These are phyloP conservation scores for Propithecus coquereli DNA, from an alignment of 2,113 vertebrate genomes.

Conservation along the genomic window DNA sequence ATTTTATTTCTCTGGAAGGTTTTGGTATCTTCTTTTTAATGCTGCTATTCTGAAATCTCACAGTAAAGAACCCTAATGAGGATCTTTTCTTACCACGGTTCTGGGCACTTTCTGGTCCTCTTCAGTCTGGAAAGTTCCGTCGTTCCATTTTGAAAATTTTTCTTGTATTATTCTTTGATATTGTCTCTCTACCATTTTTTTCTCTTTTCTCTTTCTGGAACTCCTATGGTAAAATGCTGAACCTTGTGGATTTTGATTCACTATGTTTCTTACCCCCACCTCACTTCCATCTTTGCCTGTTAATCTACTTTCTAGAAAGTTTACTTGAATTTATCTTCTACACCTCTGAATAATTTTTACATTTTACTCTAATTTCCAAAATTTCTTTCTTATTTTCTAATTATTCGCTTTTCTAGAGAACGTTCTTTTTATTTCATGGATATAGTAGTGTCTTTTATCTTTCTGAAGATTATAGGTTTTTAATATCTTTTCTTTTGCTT, in stretches of 20 bases:
- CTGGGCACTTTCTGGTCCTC: not conserved
- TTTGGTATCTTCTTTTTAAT: slow-evolving; percentile 20
- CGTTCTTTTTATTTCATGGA: not conserved
- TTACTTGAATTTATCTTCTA: slow-evolving; percentile 4
- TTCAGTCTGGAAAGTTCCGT: not conserved
- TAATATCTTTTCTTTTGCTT: not conserved
- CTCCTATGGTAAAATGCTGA: not conserved
- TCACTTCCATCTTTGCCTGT: not conserved
- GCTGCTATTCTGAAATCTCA: not conserved
- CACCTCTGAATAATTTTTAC: not conserved
- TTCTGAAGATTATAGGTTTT: not conserved
- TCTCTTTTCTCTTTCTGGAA: not conserved
- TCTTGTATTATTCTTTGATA: not conserved
- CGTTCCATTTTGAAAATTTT: not conserved
- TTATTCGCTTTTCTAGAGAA: not conserved
- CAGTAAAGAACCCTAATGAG: not conserved
- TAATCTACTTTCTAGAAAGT: slow-evolving; percentile 8
- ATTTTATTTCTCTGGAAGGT: not conserved
- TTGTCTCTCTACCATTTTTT: not conserved
- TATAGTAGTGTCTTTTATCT: not conserved
- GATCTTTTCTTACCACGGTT: not conserved
- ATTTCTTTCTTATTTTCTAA: not conserved
- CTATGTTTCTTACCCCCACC: not conserved
- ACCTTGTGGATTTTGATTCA: not conserved
- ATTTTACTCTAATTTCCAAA: not conserved